Percentiles rank a stretch among this genome's conserved stretches.
Evolutionary conservation across 2,113 vertebrate species (phyloP).

Genomic region (Sprattus sprattus): DNA sequence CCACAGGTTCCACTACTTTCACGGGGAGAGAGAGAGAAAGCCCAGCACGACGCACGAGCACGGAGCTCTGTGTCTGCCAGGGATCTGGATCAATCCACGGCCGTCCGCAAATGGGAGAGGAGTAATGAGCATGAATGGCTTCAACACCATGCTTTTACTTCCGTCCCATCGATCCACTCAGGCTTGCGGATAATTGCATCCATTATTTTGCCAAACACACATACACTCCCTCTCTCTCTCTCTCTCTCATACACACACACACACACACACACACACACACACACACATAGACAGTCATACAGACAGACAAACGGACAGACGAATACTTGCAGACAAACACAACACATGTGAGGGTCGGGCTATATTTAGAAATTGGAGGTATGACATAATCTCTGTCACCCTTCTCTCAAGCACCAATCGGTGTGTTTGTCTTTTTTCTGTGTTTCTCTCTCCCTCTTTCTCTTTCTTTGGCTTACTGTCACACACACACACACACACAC

Average conservation of each 20-base stretch:
- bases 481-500: no score
- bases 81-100: slow-evolving; percentile 1
- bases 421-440: background rate
- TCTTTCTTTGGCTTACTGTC: no score
- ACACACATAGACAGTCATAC: slow-evolving; percentile 9
- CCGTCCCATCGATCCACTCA: background rate
- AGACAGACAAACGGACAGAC: background rate
- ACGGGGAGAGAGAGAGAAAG: no score
- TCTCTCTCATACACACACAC: background rate
- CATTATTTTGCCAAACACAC: slow-evolving; percentile 7
- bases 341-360: background rate
- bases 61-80: background rate
- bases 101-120: background rate
- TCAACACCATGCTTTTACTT: slow-evolving; percentile 13
- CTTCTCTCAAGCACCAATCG: background rate
- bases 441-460: no score
- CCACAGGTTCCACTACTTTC: no score
- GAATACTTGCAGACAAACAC: background rate
- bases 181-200: background rate
- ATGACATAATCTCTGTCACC: background rate
- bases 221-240: background rate
- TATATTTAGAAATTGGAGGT: background rate
- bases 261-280: slow-evolving; percentile 14
- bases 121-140: background rate
- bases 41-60: background rate